Evolutionary conservation across 2,888 invertebrate species (phyloP).

Genomic region (Apodemia duryi): DNA sequence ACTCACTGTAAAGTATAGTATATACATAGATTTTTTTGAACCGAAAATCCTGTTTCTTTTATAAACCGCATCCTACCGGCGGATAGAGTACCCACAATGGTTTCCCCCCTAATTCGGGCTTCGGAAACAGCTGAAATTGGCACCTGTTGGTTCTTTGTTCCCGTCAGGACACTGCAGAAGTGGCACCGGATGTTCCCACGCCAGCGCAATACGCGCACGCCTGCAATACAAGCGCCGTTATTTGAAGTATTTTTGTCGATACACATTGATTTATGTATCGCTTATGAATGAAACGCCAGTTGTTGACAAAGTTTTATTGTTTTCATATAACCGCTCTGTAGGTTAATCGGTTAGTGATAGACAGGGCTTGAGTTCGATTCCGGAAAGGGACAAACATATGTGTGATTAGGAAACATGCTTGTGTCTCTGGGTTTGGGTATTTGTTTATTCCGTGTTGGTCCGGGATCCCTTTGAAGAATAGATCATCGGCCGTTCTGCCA

Average conservation of each 20-base stretch:
- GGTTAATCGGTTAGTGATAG: too few species aligned
- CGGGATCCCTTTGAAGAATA: too few species aligned
- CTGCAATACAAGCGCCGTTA: constrained; percentile 30
- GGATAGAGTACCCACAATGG: constrained; percentile 31
- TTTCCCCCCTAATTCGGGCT: constrained; percentile 39
- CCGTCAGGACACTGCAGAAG: constrained; percentile 37
- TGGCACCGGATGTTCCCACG: constrained; percentile 68
- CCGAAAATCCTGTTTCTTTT: neutral
- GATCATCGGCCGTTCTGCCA: too few species aligned
- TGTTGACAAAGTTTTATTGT: neutral
- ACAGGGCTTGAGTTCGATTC: too few species aligned
- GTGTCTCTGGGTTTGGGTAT: too few species aligned
- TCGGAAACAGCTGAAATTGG: constrained; percentile 59
- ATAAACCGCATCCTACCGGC: constrained; percentile 48
- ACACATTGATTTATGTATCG: neutral
- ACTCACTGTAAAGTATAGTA: too few species aligned
- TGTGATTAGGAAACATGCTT: too few species aligned
- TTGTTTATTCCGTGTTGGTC: too few species aligned
- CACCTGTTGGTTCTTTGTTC: constrained; percentile 60
- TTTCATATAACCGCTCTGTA: neutral
- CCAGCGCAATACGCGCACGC: constrained; percentile 50
- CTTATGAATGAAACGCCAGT: neutral
- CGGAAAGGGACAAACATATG: too few species aligned
- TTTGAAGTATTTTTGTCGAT: constrained; percentile 26
- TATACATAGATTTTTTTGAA: neutral